A percentile compares a stretch with the other conserved stretches of the same genome.
These are phyloP conservation scores for Alaudala cheleensis DNA, from an alignment of 2,113 vertebrate genomes.

Conservation along the genomic window DNA sequence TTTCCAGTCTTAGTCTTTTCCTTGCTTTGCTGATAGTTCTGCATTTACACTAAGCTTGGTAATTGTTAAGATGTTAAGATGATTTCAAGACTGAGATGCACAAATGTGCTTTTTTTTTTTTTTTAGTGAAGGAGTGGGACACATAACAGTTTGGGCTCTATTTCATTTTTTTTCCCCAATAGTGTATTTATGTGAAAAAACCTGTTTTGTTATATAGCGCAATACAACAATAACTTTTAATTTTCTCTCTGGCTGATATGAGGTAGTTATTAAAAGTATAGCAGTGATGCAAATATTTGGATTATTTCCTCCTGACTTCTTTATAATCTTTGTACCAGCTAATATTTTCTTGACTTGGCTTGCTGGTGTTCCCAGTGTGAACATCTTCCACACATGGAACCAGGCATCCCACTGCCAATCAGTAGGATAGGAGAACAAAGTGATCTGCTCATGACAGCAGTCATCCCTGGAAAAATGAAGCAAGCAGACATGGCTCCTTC, in stretches of 20 bases:
- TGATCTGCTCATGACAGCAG: background rate
- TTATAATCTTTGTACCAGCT: background rate
- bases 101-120: background rate
- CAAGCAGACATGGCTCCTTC: background rate
- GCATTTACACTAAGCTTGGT: background rate
- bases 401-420: background rate
- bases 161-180: background rate
- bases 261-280: background rate
- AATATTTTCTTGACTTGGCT: background rate
- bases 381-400: background rate
- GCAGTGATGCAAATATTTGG: background rate
- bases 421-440: background rate
- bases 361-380: background rate
- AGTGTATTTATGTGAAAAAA: background rate
- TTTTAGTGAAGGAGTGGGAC: background rate
- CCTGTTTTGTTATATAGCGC: background rate
- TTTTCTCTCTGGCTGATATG: background rate
- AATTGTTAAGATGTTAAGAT: background rate
- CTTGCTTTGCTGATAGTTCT: background rate
- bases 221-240: background rate
- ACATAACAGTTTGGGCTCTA: background rate
- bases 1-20: background rate
- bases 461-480: background rate
- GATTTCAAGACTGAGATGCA: background rate
- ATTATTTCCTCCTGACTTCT: background rate